These are phyloP conservation scores for Chionis minor DNA, from an alignment of 2,113 vertebrate species.

Conservation along the genomic window DNA sequence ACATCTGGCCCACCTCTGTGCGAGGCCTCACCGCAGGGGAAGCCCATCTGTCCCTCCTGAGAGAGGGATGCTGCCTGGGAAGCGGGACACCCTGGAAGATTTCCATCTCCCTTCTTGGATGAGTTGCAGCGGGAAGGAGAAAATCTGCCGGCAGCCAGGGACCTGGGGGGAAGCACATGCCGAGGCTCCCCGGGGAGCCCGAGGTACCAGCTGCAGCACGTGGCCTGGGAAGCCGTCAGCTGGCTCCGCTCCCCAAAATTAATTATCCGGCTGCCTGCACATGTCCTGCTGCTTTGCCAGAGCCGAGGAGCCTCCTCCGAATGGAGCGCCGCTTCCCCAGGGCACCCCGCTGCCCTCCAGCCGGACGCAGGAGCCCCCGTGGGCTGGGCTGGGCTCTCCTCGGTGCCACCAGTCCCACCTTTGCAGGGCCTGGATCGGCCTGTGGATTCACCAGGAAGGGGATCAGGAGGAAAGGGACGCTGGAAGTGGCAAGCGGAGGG, in stretches of 20 bases:
- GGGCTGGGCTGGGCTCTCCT: background rate
- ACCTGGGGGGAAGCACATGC: background rate
- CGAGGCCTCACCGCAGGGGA: fast-evolving
- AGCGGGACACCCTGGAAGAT: background rate
- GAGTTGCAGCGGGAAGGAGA: background rate
- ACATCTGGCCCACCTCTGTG: background rate
- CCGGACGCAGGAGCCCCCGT: background rate
- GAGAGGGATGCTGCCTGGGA: background rate
- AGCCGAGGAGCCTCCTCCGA: background rate
- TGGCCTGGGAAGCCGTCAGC: background rate
- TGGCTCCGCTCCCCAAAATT: background rate
- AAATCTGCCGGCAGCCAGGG: background rate
- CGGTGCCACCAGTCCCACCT: background rate
- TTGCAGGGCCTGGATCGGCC: fast-evolving
- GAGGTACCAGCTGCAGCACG: background rate
- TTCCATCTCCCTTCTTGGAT: background rate
- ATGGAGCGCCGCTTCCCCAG: background rate
- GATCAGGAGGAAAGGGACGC: background rate
- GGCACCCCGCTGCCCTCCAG: background rate
- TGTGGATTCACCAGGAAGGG: background rate
- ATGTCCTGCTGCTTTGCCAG: background rate
- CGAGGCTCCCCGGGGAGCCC: background rate
- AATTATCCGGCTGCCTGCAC: background rate
- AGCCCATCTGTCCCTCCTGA: background rate
- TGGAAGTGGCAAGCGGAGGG: background rate